phyloP scores from a whole-genome alignment of 2,888 invertebrate species.

The Drosophila leonis region DNA sequence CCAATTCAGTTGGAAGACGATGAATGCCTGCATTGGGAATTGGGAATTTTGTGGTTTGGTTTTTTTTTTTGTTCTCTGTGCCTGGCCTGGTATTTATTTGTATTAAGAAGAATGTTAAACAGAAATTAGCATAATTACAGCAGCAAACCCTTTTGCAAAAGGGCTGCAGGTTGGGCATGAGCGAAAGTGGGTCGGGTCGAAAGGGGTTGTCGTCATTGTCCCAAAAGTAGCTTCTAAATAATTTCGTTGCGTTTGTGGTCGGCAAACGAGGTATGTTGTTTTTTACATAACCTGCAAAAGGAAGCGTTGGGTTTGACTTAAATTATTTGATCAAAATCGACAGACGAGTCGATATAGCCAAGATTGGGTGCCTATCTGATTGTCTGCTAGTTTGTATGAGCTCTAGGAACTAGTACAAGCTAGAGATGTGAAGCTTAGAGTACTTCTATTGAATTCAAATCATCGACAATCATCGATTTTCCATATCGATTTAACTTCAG shows the following conservation, averaged over 20 bases:
- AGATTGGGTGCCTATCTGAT: too few relatives aligned
- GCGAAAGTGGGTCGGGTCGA: slow-evolving; percentile 2
- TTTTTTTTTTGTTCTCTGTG: not conserved
- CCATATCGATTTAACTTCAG: not conserved
- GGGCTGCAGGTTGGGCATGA: slow-evolving; percentile 17
- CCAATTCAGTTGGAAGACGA: slow-evolving; percentile 10
- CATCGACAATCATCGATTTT: not conserved
- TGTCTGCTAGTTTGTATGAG: not conserved
- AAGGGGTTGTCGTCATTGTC: slow-evolving; percentile 22
- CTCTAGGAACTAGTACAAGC: not conserved
- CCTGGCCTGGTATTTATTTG: slow-evolving; percentile 22
- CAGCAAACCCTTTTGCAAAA: slow-evolving; percentile 56
- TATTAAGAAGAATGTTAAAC: slow-evolving; percentile 56
- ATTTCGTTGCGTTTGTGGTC: slow-evolving; percentile 63
- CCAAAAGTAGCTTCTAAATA: slow-evolving; percentile 54
- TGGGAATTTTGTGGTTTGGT: not conserved
- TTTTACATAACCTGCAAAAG: not conserved
- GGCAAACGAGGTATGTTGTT: not conserved
- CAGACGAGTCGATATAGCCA: too few relatives aligned
- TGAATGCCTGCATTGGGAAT: slow-evolving; percentile 13
- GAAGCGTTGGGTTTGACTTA: not conserved
- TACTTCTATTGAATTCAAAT: not conserved
- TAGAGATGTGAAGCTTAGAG: not conserved
- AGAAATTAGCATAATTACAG: slow-evolving; percentile 74
- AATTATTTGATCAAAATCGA: not conserved